These are phyloP conservation scores for Neoseiulus cucumeris DNA, from an alignment of 1,140 invertebrate species.

Conservation along the genomic window DNA sequence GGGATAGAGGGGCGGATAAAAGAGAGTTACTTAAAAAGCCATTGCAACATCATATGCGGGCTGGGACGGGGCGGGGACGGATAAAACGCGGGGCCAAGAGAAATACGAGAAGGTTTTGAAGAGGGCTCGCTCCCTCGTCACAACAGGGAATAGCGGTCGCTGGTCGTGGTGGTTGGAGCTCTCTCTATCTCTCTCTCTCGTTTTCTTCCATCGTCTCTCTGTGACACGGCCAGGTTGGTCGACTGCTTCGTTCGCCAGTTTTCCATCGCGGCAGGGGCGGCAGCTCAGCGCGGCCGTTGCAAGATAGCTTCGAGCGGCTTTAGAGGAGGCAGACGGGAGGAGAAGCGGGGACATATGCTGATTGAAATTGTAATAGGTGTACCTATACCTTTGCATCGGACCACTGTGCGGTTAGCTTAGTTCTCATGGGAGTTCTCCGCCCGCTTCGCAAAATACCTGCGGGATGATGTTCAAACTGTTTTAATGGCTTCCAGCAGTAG, in stretches of 20 bases:
- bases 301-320: neutral
- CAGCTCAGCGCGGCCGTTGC: neutral
- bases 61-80: neutral
- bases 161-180: too few species aligned
- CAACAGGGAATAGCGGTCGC: too few species aligned
- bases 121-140: too few species aligned
- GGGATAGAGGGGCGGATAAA: too few species aligned
- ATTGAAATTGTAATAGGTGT: slow-evolving; percentile 6
- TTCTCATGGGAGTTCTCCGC: too few species aligned
- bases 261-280: neutral
- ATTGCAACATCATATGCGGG: slow-evolving; percentile 10
- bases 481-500: too few species aligned
- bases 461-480: too few species aligned
- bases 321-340: neutral
- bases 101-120: too few species aligned
- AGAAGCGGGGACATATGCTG: neutral
- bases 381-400: neutral
- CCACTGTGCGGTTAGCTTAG: too few species aligned
- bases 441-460: too few species aligned
- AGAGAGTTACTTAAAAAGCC: slow-evolving; percentile 5
- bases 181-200: too few species aligned
- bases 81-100: neutral
- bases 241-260: neutral
- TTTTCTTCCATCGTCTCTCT: too few species aligned
- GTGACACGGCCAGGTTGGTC: neutral